phyloP scores from a whole-genome alignment of 2,888 invertebrate genomes.

The Endotricha flammealis region DNA sequence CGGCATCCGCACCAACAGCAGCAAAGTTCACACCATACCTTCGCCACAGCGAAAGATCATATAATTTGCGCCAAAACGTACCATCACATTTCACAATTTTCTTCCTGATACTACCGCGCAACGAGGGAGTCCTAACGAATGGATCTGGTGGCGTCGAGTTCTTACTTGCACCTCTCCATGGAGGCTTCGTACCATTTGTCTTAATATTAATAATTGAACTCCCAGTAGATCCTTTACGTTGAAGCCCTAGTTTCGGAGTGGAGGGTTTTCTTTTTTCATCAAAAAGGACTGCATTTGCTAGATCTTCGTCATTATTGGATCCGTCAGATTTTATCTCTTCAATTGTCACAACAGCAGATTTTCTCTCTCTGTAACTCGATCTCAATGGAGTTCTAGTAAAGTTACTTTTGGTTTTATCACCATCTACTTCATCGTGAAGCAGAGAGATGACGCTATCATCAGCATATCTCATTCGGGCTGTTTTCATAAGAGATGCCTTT shows the following conservation, averaged over 20 bases:
- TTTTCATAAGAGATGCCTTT: slow-evolving; percentile 79
- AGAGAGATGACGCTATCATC: slow-evolving; percentile 62
- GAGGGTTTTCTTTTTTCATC: slow-evolving; percentile 59
- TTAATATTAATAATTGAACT: slow-evolving; percentile 48
- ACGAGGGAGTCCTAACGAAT: slow-evolving; percentile 57
- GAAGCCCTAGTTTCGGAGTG: slow-evolving; percentile 41
- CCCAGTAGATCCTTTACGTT: slow-evolving; percentile 51
- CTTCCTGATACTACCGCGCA: slow-evolving; percentile 66
- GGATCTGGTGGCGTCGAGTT: slow-evolving; percentile 49
- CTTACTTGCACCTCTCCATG: slow-evolving; percentile 64
- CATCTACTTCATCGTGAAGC: slow-evolving; percentile 62
- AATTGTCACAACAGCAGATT: slow-evolving; percentile 67
- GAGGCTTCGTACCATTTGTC: slow-evolving; percentile 58
- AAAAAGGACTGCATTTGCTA: slow-evolving; percentile 51
- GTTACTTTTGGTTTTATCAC: slow-evolving; percentile 56
- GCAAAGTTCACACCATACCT: slow-evolving; percentile 72
- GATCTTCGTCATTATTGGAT: slow-evolving; percentile 56
- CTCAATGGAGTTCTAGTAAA: slow-evolving; percentile 58
- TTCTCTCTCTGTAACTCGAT: slow-evolving; percentile 64
- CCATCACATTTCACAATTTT: slow-evolving; percentile 56
- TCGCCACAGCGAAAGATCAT: slow-evolving; percentile 76
- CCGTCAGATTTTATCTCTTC: slow-evolving; percentile 69
- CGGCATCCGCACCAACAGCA: slow-evolving; percentile 56
- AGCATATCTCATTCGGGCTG: slow-evolving; percentile 77
- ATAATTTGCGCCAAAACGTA: slow-evolving; percentile 74